Conservation (phyloP, 1,140 invertebrate genomes). For the Pachyrhynchus sulphureomaculatus region DNA sequence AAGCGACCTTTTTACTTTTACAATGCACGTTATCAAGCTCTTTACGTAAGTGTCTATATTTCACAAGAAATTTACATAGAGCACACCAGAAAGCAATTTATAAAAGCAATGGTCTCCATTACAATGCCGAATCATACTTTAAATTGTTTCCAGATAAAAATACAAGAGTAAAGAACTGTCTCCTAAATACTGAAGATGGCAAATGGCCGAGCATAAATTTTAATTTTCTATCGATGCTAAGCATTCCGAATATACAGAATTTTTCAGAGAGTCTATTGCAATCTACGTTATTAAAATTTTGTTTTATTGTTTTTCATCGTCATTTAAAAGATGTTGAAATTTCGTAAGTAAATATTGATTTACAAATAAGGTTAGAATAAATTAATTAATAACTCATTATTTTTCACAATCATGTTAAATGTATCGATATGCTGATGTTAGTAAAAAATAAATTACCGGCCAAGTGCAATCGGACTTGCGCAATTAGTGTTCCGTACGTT, state of each 20-base stretch:
- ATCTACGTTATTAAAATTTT: neutral
- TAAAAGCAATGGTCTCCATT: slow-evolving; percentile 27
- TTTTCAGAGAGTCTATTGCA: slow-evolving; percentile 8
- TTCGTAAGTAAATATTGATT: too few relatives aligned
- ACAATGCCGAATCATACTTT: slow-evolving; percentile 25
- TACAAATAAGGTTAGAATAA: too few relatives aligned
- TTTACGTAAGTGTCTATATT: slow-evolving; percentile 17
- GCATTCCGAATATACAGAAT: slow-evolving; percentile 12
- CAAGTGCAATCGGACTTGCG: too few relatives aligned
- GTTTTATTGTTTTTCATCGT: neutral
- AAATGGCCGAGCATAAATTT: slow-evolving; percentile 34
- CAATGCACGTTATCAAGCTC: slow-evolving; percentile 15
- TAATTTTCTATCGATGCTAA: slow-evolving; percentile 26
- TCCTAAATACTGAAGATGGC: slow-evolving; percentile 33
- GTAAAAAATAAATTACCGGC: too few relatives aligned
- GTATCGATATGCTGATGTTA: too few relatives aligned
- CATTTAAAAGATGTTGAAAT: too few relatives aligned
- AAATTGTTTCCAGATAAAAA: slow-evolving; percentile 29
- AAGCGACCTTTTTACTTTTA: slow-evolving; percentile 2
- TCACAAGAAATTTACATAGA: slow-evolving; percentile 19
- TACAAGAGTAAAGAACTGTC: slow-evolving; percentile 29
- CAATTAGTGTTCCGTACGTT: too few relatives aligned
- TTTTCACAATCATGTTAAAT: too few relatives aligned
- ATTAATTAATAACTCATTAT: too few relatives aligned
- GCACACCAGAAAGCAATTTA: slow-evolving; percentile 18